Percentiles rank a stretch among this genome's conserved stretches.
phyloP scores from a whole-genome alignment of 2,797 vertebrate genomes.

The Brachymystax lenok region DNA sequence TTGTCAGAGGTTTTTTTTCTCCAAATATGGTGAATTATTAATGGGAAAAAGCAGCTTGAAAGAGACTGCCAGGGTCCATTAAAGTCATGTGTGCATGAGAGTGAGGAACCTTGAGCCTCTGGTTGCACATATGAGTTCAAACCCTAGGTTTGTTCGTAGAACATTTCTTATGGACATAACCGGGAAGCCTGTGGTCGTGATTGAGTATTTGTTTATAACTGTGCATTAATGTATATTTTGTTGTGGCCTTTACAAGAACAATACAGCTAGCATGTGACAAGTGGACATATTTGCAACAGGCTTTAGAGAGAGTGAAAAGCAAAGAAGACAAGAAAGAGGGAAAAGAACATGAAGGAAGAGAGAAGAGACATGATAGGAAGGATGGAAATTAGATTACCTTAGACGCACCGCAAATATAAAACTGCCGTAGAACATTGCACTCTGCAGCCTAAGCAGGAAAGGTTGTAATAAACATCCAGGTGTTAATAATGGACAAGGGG shows the following conservation, averaged over 20 bases:
- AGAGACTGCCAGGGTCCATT: constrained; percentile 49
- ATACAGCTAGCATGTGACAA: not conserved
- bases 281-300: not conserved
- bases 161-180: too few relatives aligned
- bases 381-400: not conserved
- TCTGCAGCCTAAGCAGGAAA: not conserved
- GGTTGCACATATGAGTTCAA: not conserved
- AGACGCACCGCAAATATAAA: not conserved
- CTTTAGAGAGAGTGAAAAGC: not conserved
- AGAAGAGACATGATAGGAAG: not conserved
- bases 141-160: not conserved
- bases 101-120: constrained; percentile 13
- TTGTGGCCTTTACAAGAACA: not conserved
- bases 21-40: constrained; percentile 62
- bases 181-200: too few relatives aligned
- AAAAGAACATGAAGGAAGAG: not conserved
- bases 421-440: not conserved
- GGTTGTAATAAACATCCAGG: not conserved
- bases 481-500: not conserved
- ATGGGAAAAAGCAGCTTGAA: constrained; percentile 49
- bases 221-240: not conserved
- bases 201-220: not conserved
- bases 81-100: constrained; percentile 29
- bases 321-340: not conserved
- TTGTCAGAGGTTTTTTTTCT: constrained; percentile 35